These are phyloP conservation scores for Percopsis transmontana DNA, from an alignment of 2,113 vertebrate genomes.

Conservation along the genomic window DNA sequence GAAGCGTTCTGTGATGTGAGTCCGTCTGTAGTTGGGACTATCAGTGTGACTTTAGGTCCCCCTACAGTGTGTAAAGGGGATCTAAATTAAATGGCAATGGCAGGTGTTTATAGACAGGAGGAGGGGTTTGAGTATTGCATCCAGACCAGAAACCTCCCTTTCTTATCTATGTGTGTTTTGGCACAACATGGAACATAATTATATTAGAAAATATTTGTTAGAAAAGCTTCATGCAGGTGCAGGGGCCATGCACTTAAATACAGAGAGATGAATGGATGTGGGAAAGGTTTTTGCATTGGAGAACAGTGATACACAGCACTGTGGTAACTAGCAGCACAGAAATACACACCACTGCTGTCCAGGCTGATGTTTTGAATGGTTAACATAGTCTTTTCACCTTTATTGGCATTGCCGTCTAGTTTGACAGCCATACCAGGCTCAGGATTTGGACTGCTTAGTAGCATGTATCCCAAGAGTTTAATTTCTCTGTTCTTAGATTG, in stretches of 20 bases:
- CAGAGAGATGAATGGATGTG: background rate
- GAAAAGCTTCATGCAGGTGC: background rate
- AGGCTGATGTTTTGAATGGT: background rate
- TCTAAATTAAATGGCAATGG: background rate
- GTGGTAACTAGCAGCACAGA: slow-evolving; percentile 52
- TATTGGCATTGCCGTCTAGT: slow-evolving; percentile 9
- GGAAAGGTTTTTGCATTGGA: slow-evolving; percentile 36
- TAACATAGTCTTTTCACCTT: slow-evolving; percentile 24
- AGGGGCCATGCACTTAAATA: background rate
- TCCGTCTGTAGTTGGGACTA: too few species aligned
- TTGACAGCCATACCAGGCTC: slow-evolving; percentile 7
- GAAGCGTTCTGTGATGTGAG: too few species aligned
- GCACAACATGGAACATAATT: background rate
- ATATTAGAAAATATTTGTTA: too few species aligned
- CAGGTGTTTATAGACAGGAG: slow-evolving; percentile 3
- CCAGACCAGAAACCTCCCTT: slow-evolving; percentile 26
- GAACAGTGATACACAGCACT: slow-evolving; percentile 5
- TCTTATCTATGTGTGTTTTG: background rate
- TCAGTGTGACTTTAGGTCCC: too few species aligned
- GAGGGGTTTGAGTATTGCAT: background rate
- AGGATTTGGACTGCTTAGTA: rapidly evolving
- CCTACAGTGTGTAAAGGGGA: too few species aligned
- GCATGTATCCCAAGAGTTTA: slow-evolving; percentile 46
- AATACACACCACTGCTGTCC: slow-evolving; percentile 46
- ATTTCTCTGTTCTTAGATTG: slow-evolving; percentile 11